Percentiles rank a stretch among this genome's conserved stretches.
phyloP scores from a whole-genome alignment of 92 coral and sea anemone genomes.

The Palythoa grandis region DNA sequence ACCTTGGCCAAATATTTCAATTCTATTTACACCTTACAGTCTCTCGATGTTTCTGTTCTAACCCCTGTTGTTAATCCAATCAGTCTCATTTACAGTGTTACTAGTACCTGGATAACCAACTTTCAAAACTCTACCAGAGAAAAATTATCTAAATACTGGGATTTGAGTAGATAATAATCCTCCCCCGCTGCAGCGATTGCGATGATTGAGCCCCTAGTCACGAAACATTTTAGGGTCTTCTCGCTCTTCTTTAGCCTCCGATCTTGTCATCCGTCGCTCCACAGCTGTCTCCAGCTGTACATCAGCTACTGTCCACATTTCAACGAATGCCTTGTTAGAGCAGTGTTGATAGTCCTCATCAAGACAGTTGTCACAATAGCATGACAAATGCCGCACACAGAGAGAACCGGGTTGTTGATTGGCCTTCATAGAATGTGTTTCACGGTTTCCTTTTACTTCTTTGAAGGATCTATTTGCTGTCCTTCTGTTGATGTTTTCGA shows the following conservation, averaged over 20 bases:
- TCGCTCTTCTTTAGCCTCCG: slow-evolving; percentile 3
- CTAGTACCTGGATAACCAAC: neutral
- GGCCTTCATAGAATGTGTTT: neutral
- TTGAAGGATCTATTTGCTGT: neutral
- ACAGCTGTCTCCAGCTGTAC: neutral
- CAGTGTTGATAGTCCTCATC: neutral
- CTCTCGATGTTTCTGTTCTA: neutral
- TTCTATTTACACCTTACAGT: neutral
- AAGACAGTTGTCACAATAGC: slow-evolving; percentile 19
- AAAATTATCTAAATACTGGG: neutral
- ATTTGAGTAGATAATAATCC: slow-evolving; percentile 34
- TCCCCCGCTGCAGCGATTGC: slow-evolving; percentile 54
- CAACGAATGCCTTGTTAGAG: slow-evolving; percentile 6
- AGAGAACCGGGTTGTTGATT: slow-evolving; percentile 4
- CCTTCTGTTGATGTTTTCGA: neutral
- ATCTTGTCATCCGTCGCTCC: slow-evolving; percentile 9
- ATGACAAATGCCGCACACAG: neutral
- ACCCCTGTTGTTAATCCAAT: neutral
- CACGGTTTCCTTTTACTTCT: slow-evolving; percentile 14
- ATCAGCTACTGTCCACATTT: neutral
- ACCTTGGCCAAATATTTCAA: too few species aligned
- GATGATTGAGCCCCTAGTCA: slow-evolving; percentile 20
- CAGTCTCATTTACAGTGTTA: neutral
- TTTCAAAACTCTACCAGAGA: neutral
- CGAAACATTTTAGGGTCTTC: slow-evolving; percentile 28